A percentile compares a stretch with the other conserved stretches of the same genome.
These are phyloP conservation scores for Eriosoma lanigerum DNA, from an alignment of 1,140 invertebrate species.

Conservation along the genomic window DNA sequence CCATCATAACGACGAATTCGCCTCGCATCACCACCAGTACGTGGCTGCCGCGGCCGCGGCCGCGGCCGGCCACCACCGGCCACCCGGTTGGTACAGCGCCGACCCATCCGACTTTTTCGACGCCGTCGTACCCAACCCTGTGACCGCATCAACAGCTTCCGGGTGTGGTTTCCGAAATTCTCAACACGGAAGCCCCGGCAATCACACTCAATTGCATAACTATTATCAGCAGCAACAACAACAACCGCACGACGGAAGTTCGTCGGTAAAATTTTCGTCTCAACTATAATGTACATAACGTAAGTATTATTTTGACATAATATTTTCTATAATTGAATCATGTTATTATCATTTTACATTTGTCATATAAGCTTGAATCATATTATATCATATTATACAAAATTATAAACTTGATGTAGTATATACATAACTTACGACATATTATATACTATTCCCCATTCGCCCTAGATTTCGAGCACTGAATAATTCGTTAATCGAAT, in stretches of 20 bases:
- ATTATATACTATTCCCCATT: too few relatives aligned
- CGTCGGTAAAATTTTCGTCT: slow-evolving; percentile 41
- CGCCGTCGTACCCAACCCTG: slow-evolving; percentile 40
- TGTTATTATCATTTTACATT: not conserved
- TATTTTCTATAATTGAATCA: not conserved
- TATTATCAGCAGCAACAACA: slow-evolving; percentile 48
- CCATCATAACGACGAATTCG: slow-evolving; percentile 35
- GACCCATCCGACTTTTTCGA: slow-evolving; percentile 45
- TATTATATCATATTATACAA: too few relatives aligned
- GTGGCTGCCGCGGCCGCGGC: slow-evolving; percentile 31
- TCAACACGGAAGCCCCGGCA: slow-evolving; percentile 43
- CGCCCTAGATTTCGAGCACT: too few relatives aligned
- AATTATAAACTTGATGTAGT: too few relatives aligned
- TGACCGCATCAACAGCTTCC: slow-evolving; percentile 27
- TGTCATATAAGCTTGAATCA: too few relatives aligned
- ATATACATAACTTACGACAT: too few relatives aligned
- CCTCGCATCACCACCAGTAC: slow-evolving; percentile 32
- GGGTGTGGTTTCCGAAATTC: slow-evolving; percentile 37
- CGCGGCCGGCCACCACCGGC: slow-evolving; percentile 35
- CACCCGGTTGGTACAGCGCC: slow-evolving; percentile 35
- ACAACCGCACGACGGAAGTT: slow-evolving; percentile 4
- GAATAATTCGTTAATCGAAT: too few relatives aligned
- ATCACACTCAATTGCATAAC: slow-evolving; percentile 45
- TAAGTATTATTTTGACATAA: not conserved
- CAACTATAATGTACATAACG: slow-evolving; percentile 47